Conservation (phyloP, 1,140 invertebrate species). For the Drosophila orosa region DNA sequence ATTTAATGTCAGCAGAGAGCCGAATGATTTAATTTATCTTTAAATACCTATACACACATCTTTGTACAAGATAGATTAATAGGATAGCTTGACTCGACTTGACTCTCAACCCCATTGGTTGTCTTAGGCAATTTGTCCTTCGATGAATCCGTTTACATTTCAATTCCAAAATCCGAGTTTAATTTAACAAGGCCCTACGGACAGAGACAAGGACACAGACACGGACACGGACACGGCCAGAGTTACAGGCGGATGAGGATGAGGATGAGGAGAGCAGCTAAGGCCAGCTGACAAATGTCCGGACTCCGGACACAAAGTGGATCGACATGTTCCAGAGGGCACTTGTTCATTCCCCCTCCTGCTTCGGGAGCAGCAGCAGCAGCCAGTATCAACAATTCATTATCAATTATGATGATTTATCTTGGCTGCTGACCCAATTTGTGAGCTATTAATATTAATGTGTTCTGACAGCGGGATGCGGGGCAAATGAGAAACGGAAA, state of each 20-base stretch:
- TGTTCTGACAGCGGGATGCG: constrained; percentile 18
- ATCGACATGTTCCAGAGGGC: constrained; percentile 24
- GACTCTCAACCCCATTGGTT: constrained; percentile 8
- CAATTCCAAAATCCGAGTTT: constrained; percentile 45
- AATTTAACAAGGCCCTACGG: constrained; percentile 23
- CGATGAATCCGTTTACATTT: constrained; percentile 34
- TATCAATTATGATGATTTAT: constrained; percentile 83
- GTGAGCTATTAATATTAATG: constrained; percentile 79
- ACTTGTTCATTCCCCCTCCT: constrained; percentile 1
- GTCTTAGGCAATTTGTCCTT: constrained; percentile 9
- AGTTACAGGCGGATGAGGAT: neutral
- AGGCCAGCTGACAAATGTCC: constrained; percentile 44
- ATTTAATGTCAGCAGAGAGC: neutral
- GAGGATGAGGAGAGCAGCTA: constrained; percentile 1
- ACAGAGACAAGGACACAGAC: constrained; percentile 10
- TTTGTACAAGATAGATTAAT: neutral
- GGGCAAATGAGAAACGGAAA: constrained; percentile 8
- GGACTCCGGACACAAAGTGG: constrained; percentile 22
- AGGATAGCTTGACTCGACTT: neutral
- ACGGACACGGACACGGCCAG: constrained; percentile 1
- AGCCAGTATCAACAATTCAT: constrained; percentile 73
- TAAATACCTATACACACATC: neutral
- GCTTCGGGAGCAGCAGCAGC: neutral
- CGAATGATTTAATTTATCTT: neutral
- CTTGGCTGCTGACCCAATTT: constrained; percentile 79